Evolutionary conservation across 2,888 invertebrate species (phyloP), one percentile per base, ranked within the genome.

Genomic region (Lasiommata megera): DNA sequence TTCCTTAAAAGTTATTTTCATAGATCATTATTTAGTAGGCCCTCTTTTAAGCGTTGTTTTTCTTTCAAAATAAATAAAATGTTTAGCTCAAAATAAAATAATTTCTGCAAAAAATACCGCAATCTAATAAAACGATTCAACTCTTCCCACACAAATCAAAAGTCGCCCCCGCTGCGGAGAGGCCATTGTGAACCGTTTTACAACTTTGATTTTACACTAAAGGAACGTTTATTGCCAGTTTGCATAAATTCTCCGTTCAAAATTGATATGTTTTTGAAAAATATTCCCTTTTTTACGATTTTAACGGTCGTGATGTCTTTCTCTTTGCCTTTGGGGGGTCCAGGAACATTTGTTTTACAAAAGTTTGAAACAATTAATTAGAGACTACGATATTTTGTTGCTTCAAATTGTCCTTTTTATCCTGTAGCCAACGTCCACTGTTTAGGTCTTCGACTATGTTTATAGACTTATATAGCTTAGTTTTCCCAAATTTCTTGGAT

Each of bases 251-350:
- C 56, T 37, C 31, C 16, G 23, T n/a, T 23, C 43, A 40, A 43
- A 62, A 60, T 60, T 62, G 60, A 62, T 62, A 62, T 60, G 60
- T 62, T 56, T 60, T 60, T 9, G 23, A 29, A 47, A 61, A 51
- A 58, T 54, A 53, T 56, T 51, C 53, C n/a, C 31, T 50, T 48
- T 23, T 52, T 57, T 54, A 54, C 54, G 43, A 37, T 51, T 56
- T 56, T 46, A 56, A 58, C 50, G 41, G 56, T 51, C 56, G 40
- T 52, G 51, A 55, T 34, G 41, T 55, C 48, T 48, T 29, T 56
- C 31, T 46, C 23, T 58, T 40, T 36, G 38, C 37, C 48, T 53
- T 60, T 62, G 61, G 62, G 60, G 38, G 62, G 61, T 61, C 62
- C 18, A 6, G 36, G 12, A 34, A 18, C 36, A 48, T 48, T 48